phyloP scores from a whole-genome alignment of 1,140 invertebrate genomes.

The Trypoxylus dichotomus region DNA sequence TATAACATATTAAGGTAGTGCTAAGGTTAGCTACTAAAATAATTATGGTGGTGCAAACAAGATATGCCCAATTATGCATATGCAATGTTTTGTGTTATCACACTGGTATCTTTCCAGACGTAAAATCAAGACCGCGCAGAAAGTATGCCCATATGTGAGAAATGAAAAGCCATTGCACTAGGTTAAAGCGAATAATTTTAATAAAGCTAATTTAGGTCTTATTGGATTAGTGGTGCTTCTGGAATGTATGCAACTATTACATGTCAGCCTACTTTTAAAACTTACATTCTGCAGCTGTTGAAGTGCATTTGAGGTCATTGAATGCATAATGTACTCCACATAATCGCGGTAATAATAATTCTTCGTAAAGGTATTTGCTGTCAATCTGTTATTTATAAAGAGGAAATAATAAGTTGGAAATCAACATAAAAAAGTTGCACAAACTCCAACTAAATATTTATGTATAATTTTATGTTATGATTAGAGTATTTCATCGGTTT shows the following conservation, averaged over 20 bases:
- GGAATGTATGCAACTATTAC: not conserved
- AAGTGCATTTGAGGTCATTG: conserved; percentile 9
- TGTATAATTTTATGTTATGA: no score
- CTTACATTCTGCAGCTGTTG: not conserved
- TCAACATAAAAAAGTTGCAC: no score
- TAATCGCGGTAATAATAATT: not conserved
- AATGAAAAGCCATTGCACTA: not conserved
- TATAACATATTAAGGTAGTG: no score
- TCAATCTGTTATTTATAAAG: not conserved
- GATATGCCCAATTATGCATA: no score
- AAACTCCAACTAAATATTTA: no score
- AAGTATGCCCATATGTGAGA: no score
- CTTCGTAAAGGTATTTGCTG: not conserved
- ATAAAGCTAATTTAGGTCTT: not conserved
- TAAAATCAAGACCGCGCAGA: no score
- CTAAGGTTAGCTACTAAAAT: no score
- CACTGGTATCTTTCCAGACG: no score
- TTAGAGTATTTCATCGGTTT: no score
- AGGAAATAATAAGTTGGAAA: not conserved
- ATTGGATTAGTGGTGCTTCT: conserved; percentile 14
- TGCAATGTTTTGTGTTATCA: no score
- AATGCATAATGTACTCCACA: not conserved
- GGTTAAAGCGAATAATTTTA: not conserved
- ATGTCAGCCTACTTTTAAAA: conserved; percentile 19
- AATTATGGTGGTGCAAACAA: no score